A percentile compares a stretch with the other conserved stretches of the same genome.
Evolutionary conservation across 2,888 invertebrate genomes (phyloP).

Genomic region (Hermodice carunculata): DNA sequence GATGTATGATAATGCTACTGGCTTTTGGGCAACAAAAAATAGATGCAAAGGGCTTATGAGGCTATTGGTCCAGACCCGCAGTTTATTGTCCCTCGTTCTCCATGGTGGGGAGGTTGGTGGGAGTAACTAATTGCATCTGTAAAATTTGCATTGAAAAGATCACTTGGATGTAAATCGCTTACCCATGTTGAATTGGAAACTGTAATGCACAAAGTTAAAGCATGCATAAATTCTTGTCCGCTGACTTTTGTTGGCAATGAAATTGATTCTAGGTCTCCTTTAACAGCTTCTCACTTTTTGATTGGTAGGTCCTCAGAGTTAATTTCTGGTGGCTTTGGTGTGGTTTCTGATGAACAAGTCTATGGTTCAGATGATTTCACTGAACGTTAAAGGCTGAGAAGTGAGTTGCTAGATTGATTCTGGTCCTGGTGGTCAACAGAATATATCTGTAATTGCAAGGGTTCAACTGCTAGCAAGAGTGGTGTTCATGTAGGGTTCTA

Average conservation of each 20-base stretch:
- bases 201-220: not conserved
- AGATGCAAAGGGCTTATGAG: too few species aligned
- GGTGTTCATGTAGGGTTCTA: too few species aligned
- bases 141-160: constrained; percentile 15
- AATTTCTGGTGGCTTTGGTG: too few species aligned
- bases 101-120: constrained; percentile 30
- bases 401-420: too few species aligned
- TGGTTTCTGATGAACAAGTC: too few species aligned
- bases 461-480: too few species aligned
- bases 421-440: too few species aligned
- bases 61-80: too few species aligned
- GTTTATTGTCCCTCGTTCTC: too few species aligned
- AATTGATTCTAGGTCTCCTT: not conserved
- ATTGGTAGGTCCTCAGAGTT: not conserved
- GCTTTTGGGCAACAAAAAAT: not conserved
- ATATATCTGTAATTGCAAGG: too few species aligned
- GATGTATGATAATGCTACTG: not conserved
- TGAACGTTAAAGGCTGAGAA: too few species aligned
- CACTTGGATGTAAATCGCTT: not conserved
- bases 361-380: too few species aligned
- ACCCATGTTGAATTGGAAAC: constrained; percentile 4
- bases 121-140: constrained; percentile 12
- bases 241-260: not conserved
- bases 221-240: constrained; percentile 4
- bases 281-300: not conserved